Percentiles rank a stretch among this genome's conserved stretches.
Conservation (phyloP, 1,140 invertebrate genomes). For the Trichonephila clavata region DNA sequence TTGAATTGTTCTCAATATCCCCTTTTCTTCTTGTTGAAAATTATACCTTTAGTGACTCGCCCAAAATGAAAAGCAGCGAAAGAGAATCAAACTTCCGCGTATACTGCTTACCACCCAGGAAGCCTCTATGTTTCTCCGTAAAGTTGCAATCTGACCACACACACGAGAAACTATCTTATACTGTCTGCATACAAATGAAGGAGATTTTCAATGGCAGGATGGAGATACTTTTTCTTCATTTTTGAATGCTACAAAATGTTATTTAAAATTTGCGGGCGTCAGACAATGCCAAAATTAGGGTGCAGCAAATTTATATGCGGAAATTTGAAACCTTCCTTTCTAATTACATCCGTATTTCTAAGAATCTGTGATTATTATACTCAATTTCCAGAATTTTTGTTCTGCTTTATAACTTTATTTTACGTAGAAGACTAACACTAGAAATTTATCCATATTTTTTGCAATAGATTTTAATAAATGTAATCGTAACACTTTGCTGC, state of each 20-base stretch:
- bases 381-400: not conserved
- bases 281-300: not conserved
- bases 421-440: not conserved
- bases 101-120: slow-evolving; percentile 45
- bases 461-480: too few species aligned
- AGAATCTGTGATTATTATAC: not conserved
- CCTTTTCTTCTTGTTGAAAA: not conserved
- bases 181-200: slow-evolving; percentile 71
- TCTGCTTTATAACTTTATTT: not conserved
- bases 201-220: not conserved
- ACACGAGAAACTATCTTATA: slow-evolving; percentile 21
- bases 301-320: slow-evolving; percentile 15
- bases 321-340: not conserved
- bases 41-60: not conserved
- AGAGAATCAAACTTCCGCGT: slow-evolving; percentile 45
- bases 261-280: slow-evolving; percentile 33
- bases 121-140: slow-evolving; percentile 14
- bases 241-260: not conserved
- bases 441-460: not conserved
- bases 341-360: slow-evolving; percentile 4
- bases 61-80: not conserved
- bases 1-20: too few species aligned
- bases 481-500: too few species aligned
- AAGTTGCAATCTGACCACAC: not conserved
- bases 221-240: slow-evolving; percentile 20